phyloP scores from a whole-genome alignment of 1,140 invertebrate genomes.

The Magallana gigas region DNA sequence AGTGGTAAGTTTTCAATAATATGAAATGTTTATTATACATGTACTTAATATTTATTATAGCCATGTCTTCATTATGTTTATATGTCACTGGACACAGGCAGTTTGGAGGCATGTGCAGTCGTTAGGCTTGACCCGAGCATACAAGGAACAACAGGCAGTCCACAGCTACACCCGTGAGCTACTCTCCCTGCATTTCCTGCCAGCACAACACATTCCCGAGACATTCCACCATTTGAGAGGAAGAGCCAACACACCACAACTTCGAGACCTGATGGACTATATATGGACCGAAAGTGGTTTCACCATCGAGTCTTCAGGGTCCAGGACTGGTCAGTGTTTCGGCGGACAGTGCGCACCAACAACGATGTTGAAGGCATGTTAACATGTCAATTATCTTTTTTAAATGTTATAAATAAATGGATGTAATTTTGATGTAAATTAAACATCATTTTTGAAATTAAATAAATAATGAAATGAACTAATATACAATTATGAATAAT shows the following conservation, averaged over 20 bases:
- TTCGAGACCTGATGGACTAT: background rate
- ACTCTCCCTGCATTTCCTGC: background rate
- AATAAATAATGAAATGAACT: background rate
- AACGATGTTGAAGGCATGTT: background rate
- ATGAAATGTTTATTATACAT: too few species aligned
- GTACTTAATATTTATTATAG: too few species aligned
- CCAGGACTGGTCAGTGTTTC: constrained; percentile 8
- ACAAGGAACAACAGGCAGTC: constrained; percentile 19
- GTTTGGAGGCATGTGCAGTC: constrained; percentile 43
- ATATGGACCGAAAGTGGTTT: too few species aligned
- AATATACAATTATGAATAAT: background rate
- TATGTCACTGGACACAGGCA: constrained; percentile 46
- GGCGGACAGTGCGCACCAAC: background rate
- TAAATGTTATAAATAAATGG: too few species aligned
- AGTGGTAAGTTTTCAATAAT: background rate
- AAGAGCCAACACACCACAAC: background rate
- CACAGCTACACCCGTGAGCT: background rate
- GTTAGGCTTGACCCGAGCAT: background rate
- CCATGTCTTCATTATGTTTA: background rate
- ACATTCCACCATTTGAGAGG: background rate
- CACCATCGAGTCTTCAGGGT: background rate
- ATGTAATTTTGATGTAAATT: too few species aligned
- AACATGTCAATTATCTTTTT: too few species aligned
- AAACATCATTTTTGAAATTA: background rate
- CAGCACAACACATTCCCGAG: background rate